Evolutionary conservation across 2,797 vertebrate species (phyloP).

Genomic region (Sciurus carolinensis): DNA sequence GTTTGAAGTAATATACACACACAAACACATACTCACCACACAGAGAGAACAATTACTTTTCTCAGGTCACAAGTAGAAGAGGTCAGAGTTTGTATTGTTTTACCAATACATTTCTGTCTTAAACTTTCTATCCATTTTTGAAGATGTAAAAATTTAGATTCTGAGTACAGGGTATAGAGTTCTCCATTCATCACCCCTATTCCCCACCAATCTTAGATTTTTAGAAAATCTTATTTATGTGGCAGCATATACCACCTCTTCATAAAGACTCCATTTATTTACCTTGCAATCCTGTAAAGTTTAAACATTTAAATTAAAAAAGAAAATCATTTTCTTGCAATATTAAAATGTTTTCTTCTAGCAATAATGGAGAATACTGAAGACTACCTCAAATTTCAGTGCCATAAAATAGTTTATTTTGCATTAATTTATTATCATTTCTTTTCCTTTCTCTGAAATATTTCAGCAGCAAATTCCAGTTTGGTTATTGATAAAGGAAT

Average conservation of each 20-base stretch:
- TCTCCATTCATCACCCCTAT: background rate
- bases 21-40: fast-evolving
- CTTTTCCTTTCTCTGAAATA: background rate
- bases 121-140: background rate
- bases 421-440: background rate
- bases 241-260: background rate
- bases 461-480: background rate
- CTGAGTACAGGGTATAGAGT: background rate
- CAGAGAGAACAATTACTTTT: background rate
- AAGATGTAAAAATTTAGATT: background rate
- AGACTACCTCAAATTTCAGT: background rate
- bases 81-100: background rate
- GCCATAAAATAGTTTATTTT: background rate
- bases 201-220: background rate
- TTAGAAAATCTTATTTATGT: background rate
- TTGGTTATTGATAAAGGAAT: background rate
- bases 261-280: background rate
- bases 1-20: background rate
- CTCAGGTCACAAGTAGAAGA: background rate
- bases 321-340: background rate
- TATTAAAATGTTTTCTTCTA: background rate
- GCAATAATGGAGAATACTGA: background rate
- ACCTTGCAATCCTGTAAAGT: background rate
- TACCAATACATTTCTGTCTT: background rate
- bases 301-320: background rate